Evolutionary conservation across 2,797 vertebrate genomes (phyloP).

Genomic region (Rallus crepitans): DNA sequence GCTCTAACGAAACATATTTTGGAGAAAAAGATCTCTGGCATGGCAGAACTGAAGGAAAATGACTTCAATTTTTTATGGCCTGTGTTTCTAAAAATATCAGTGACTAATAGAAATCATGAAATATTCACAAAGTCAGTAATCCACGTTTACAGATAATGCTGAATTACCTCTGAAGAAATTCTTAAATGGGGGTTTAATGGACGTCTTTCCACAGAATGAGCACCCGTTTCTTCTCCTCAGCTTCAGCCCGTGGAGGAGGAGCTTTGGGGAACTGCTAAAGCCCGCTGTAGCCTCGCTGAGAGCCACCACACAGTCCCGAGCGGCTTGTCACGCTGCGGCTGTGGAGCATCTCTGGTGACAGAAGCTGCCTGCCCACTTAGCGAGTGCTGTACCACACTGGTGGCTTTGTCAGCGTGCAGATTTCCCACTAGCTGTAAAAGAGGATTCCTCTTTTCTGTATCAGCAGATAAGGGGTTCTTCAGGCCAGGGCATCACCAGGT

Average conservation of each 20-base stretch:
- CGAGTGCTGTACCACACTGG: not conserved
- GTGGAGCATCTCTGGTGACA: not conserved
- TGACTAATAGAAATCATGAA: constrained; percentile 71
- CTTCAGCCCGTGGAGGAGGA: not conserved
- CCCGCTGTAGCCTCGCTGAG: rapidly evolving
- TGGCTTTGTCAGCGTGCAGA: not conserved
- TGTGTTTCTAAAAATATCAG: constrained; percentile 74
- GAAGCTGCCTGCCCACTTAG: not conserved
- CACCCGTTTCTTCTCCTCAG: not conserved
- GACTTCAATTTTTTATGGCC: constrained; percentile 74
- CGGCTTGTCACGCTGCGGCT: rapidly evolving
- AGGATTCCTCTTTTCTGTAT: rapidly evolving
- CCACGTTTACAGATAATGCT: constrained; percentile 25
- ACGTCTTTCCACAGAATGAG: not conserved
- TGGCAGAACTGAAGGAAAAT: constrained; percentile 54
- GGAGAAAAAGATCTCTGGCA: not conserved
- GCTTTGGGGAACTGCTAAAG: not conserved
- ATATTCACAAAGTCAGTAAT: constrained; percentile 71
- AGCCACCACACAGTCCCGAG: not conserved
- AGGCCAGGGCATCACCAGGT: rapidly evolving
- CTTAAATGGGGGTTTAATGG: constrained; percentile 9
- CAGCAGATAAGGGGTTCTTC: not conserved
- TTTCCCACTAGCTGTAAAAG: not conserved
- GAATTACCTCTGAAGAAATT: constrained; percentile 17
- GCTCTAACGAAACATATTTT: not conserved